Evolutionary conservation across 2,113 vertebrate species (phyloP), one percentile per base, ranked within the genome.

Genomic region (Pedionomus torquatus): DNA sequence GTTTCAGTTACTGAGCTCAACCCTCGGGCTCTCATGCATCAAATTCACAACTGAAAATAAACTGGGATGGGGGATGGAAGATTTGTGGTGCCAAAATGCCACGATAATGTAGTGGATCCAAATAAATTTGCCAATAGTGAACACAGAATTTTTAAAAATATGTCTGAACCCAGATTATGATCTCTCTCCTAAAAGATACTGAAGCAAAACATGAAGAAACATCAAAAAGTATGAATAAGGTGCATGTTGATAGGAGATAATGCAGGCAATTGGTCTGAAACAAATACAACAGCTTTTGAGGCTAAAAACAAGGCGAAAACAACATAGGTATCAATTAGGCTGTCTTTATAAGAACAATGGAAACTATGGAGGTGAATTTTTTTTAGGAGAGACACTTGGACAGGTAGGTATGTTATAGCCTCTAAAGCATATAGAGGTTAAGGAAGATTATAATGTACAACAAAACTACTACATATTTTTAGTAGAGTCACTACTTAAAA

Each of bases 1-100:
- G 93, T 95, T 96, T 97, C 89, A 82, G 91, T 92, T 96, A 96
- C 91, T 78, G 85, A 95, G 89, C 89, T 92, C 87, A 96, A 94
- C 83, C 96, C 95, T 95, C 91, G 92, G 96, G 94, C 94, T 95
- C 69, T 87, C 55, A 54, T 30, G 83, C 89, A 89, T 89, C 91
- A 95, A 94, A 95, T 75, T 94, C 86, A 84, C 63, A 94, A 92
- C 93, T 0, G 9, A 92, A 96, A 95, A 90, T 71, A 96, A 95
- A 91, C 55, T 64, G 20, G 30, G 33, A 81, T 78, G 86, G 93
- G 92, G 80, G 83, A 74, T 88, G 79, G 80, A 89, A 87, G 30
- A 91, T 57, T 1, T 68, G 65, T 64, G 31, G 77, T 91, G 72
- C 83, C 80, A 95, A 95, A 94, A 91, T 68, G 81, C 69, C 86